phyloP scores from a whole-genome alignment of 2,888 invertebrate genomes.

The Antheraea yamamai region DNA sequence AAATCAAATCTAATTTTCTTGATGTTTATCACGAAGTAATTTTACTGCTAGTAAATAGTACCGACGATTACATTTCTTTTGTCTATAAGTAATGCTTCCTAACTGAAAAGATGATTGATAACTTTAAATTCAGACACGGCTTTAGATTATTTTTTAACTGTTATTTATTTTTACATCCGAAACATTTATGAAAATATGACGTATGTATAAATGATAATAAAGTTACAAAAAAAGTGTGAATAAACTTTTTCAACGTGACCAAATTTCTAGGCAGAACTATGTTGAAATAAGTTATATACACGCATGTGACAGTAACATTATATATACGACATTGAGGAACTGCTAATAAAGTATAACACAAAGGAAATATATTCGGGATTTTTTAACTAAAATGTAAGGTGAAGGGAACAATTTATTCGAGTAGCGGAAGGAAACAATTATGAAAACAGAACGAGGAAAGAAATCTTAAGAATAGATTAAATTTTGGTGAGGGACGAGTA shows the following conservation, averaged over 20 bases:
- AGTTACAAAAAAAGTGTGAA: not conserved
- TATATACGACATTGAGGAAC: not conserved
- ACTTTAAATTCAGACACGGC: no score
- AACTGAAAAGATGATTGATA: no score
- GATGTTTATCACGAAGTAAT: not conserved
- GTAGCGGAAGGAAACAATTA: constrained; percentile 6
- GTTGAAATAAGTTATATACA: not conserved
- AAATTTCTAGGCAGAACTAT: not conserved
- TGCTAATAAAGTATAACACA: not conserved
- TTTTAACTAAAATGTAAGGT: not conserved
- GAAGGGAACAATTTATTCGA: constrained; percentile 9
- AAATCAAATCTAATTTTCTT: not conserved
- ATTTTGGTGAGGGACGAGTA: not conserved
- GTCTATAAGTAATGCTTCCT: no score
- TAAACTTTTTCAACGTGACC: not conserved
- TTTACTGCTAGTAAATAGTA: no score
- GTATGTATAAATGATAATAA: not conserved
- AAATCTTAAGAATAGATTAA: constrained; percentile 8
- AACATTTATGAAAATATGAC: not conserved
- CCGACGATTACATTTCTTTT: no score
- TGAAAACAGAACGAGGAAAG: not conserved
- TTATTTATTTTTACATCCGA: not conserved
- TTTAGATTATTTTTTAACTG: no score
- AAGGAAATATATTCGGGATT: not conserved
- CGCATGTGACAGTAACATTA: not conserved